These are phyloP conservation scores for Caenorhabditis afra DNA, from an alignment of 2,888 invertebrate species.

Conservation along the genomic window DNA sequence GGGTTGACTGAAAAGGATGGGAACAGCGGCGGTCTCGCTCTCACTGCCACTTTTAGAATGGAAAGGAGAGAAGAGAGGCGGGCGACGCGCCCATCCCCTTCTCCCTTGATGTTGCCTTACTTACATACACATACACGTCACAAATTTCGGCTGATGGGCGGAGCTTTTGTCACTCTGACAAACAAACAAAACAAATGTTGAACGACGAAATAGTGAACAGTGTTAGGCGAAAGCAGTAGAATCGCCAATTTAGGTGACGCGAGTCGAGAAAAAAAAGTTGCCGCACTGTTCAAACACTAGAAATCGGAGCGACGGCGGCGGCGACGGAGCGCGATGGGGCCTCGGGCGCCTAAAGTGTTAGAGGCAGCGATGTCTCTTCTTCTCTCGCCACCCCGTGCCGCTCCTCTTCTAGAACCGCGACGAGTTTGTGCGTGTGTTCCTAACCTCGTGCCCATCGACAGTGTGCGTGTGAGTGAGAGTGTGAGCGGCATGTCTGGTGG, in stretches of 20 bases:
- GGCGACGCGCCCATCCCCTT: slow-evolving; percentile 23
- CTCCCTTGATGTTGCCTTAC: slow-evolving; percentile 15
- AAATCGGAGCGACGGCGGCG: slow-evolving; percentile 19
- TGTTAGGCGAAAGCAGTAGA: not conserved
- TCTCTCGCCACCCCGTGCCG: slow-evolving; percentile 6
- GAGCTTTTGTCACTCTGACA: too few species aligned
- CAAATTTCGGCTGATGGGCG: slow-evolving; percentile 15
- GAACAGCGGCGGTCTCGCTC: slow-evolving; percentile 10
- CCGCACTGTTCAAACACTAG: slow-evolving; percentile 57
- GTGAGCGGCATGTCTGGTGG: too few species aligned
- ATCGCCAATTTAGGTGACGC: slow-evolving; percentile 49
- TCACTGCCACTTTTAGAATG: slow-evolving; percentile 40
- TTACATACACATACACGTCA: slow-evolving; percentile 28
- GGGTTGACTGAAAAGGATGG: slow-evolving; percentile 29
- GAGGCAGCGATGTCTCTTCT: slow-evolving; percentile 34
- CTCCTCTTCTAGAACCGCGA: slow-evolving; percentile 31
- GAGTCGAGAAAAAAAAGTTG: slow-evolving; percentile 24
- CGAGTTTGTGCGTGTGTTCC: slow-evolving; percentile 53
- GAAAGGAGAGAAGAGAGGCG: slow-evolving; percentile 11
- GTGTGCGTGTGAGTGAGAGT: slow-evolving; percentile 26
- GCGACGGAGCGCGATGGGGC: slow-evolving; percentile 9
- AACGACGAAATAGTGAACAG: slow-evolving; percentile 13
- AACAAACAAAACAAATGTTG: too few species aligned
- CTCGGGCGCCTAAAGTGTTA: slow-evolving; percentile 40
- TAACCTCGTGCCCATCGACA: slow-evolving; percentile 55